Evolutionary conservation across 1,140 invertebrate species (phyloP).

Genomic region (Muscidifurax raptorellus): DNA sequence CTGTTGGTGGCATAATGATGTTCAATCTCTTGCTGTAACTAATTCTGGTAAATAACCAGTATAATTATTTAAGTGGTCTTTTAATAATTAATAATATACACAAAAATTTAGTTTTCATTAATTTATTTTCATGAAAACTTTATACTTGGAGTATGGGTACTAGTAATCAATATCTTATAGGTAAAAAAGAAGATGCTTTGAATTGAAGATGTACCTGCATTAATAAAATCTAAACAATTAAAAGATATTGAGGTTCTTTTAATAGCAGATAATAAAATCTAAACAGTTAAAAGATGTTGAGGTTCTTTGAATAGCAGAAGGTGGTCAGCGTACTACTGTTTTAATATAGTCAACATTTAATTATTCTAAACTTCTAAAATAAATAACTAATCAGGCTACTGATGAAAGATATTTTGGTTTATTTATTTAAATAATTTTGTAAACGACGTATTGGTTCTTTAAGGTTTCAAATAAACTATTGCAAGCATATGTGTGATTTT

Average conservation of each 20-base stretch:
- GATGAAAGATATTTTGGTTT: background rate
- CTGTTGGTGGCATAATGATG: slow-evolving; percentile 86
- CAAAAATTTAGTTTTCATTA: background rate
- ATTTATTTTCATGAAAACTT: slow-evolving; percentile 79
- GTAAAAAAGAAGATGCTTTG: slow-evolving; percentile 86
- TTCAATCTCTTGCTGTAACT: slow-evolving; percentile 90
- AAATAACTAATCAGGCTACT: background rate
- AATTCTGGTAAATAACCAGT: slow-evolving; percentile 77
- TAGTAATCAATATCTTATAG: slow-evolving; percentile 88
- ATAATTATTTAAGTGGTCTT: background rate
- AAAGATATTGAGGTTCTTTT: too few relatives aligned
- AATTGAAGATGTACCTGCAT: slow-evolving; percentile 82
- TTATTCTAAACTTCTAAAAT: background rate
- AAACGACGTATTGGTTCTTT: slow-evolving; percentile 8
- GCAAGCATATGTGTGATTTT: background rate
- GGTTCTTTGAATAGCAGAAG: slow-evolving; percentile 78
- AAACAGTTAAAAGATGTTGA: slow-evolving; percentile 80
- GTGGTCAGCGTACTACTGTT: slow-evolving; percentile 84
- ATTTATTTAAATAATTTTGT: background rate
- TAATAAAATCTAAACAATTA: too few relatives aligned
- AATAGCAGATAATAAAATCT: slow-evolving; percentile 80
- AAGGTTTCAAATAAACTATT: slow-evolving; percentile 33
- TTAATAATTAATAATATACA: background rate
- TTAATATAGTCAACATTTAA: slow-evolving; percentile 60
- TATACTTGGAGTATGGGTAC: slow-evolving; percentile 96